phyloP scores from a whole-genome alignment of 1,140 invertebrate species.

The Caenorhabditis elegans region WBcel235 BX284606.5:17429001-17429500 shows the following conservation, averaged over 20 bases:
- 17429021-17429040: background rate
- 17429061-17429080: background rate
- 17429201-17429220: background rate
- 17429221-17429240: background rate
- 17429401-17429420: conserved; percentile 48
- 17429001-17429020: conserved; percentile 28
- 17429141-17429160: background rate
- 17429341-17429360: background rate
- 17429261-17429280: background rate
- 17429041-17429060: conserved; percentile 17
- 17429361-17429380: background rate
- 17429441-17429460: conserved; percentile 53
- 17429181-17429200: background rate
- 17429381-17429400: conserved; percentile 41
- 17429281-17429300: background rate
- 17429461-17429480: conserved; percentile 53
- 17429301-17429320: conserved; percentile 42
- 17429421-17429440: conserved; percentile 49
- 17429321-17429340: conserved; percentile 47
- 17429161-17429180: background rate
- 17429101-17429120: background rate
- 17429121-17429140: background rate
- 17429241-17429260: conserved; percentile 15
- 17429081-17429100: background rate
- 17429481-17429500: conserved; percentile 50